phyloP scores from a whole-genome alignment of 1,140 invertebrate species.

The Ridgeia piscesae region DNA sequence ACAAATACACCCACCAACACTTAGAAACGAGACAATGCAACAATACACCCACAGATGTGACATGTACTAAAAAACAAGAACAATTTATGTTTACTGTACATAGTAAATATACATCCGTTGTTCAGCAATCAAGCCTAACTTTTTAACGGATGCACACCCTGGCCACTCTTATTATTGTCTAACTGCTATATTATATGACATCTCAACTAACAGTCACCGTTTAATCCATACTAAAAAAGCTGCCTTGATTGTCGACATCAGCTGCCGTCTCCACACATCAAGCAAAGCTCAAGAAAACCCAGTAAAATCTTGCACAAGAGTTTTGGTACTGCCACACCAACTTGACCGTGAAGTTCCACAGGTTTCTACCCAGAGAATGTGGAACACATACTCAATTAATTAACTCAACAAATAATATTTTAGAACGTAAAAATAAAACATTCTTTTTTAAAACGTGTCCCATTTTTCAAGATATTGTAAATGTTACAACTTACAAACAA shows the following conservation, averaged over 20 bases:
- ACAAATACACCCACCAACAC: background rate
- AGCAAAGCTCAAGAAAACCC: background rate
- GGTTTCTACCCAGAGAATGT: background rate
- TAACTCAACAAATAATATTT: background rate
- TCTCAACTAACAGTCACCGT: background rate
- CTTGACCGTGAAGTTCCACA: background rate
- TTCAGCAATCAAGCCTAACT: background rate
- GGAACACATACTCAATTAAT: background rate
- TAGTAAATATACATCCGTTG: background rate
- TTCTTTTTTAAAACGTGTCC: background rate
- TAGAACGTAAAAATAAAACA: background rate
- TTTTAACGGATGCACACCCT: background rate
- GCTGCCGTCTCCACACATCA: background rate
- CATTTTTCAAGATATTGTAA: background rate
- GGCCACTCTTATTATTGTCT: background rate
- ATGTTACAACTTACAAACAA: no score
- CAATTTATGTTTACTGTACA: background rate
- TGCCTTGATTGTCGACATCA: background rate
- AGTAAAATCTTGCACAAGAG: background rate
- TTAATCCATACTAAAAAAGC: background rate
- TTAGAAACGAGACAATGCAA: constrained; percentile 14
- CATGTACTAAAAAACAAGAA: background rate
- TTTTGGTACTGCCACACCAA: background rate
- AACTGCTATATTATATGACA: background rate
- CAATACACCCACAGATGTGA: background rate